Evolutionary conservation across 2,797 vertebrate genomes (phyloP), one percentile per base, ranked within the genome.

Genomic region (Petrocephalus schoutedeni): DNA sequence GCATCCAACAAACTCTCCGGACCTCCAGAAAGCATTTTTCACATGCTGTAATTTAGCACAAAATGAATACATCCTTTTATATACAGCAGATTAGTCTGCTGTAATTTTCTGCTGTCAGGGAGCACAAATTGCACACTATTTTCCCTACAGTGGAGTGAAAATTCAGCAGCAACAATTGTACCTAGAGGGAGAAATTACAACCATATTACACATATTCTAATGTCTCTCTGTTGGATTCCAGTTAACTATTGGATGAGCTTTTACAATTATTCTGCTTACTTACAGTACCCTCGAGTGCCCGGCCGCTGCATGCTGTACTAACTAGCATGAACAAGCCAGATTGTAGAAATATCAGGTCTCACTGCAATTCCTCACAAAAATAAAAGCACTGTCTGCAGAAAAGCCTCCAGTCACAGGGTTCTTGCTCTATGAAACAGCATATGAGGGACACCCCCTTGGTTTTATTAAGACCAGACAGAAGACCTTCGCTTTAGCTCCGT

Each of bases 41-140:
- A 45, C 36, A 6, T 45, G 71, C 32, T 77, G 36, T 77, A 77
- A 77, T 77, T 77, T n/a, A 77, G 41, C 71, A 77, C 36, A 77
- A 77, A 77, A 77, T 77, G 41, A 41, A 77, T 77, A 77, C 71
- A 77, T 7, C 71, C 71, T 45, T 77, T 77, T 77, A 77, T 77
- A 77, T 77, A 77, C 16, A 77, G 71, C 71, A 77, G 71, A 77
- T 77, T 77, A 77, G 71, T 14, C 41, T 77, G 14, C 14, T 41
- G 36, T n/a, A 77, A 77, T 77, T 41, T 41, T 77, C 71, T 77
- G 71, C 71, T 77, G 71, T 77, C 71, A 9, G 36, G 36, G 36
- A n/a, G 14, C 71, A 77, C 71, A 77, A 77, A 77, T 77, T 45
- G 32, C 71, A 41, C 16, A 45, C 36, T 36, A 45, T 77, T 77